Conservation (phyloP, 2,797 vertebrate genomes). For the Darevskia nairensis region DNA sequence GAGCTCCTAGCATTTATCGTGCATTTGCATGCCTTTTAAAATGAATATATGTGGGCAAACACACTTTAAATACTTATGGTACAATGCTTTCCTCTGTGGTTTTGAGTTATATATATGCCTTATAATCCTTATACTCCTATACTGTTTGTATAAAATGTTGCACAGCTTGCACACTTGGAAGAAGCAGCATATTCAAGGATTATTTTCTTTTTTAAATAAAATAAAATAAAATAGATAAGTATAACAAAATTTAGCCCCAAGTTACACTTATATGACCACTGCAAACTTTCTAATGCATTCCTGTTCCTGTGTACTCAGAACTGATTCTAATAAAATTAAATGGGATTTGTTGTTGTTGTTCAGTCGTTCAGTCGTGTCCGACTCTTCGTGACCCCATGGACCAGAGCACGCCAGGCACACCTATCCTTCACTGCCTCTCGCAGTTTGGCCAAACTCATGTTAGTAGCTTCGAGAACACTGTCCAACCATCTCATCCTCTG, state of each 20-base stretch:
- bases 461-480: no score
- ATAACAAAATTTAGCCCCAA: not conserved
- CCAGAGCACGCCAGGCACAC: no score
- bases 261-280: not conserved
- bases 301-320: not conserved
- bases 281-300: no score
- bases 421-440: no score
- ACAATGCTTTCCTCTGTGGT: not conserved
- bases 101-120: not conserved
- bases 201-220: no score
- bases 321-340: not conserved
- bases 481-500: no score
- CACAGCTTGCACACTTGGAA: not conserved
- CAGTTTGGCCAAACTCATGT: no score
- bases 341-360: not conserved
- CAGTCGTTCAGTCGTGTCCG: no score
- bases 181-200: not conserved
- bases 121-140: not conserved
- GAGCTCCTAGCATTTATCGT: not conserved
- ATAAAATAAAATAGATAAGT: not conserved
- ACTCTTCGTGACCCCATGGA: no score
- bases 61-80: not conserved
- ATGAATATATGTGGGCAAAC: not conserved
- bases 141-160: not conserved
- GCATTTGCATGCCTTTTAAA: not conserved